Base-by-base conservation (phyloP, 2,888 invertebrate genomes). In the Cheilosia vernalis region DNA sequence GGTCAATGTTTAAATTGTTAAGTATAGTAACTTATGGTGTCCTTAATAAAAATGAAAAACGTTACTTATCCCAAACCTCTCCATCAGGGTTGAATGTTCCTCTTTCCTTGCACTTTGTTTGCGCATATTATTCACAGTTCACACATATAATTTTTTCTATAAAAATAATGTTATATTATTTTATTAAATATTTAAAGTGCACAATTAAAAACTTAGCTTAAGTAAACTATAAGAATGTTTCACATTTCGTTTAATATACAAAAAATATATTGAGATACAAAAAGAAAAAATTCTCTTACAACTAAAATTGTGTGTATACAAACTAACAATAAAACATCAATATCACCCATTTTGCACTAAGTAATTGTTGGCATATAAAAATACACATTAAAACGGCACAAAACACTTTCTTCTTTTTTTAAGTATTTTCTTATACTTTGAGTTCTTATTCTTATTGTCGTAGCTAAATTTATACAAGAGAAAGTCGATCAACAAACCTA, bases 401-500 rank as follows among this genome's bases (percentile, higher is more conserved):
- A 58, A 51, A 51, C 17, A 53, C 37, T 58, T 55, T 37, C 33
- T 33, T 53, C 40, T 55, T 61, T 21, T 30, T 51, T 15, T 53
- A 30, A n/a, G 15, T 40, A 49, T 61, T 66, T 67, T n/a, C n/a
- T 27, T 27, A 30, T 21, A 21, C 61, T 64, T 63, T 9, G 69
- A 76, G 13, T 70, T 64, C 44, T 78, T 55, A 70, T 37, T 51
- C 37, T 24, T 66, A 70, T 64, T 66, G 42, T 67, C 27, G 73
- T 55, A 72, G 61, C 19, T 58, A 30, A 83, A 49, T 37, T n/a
- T 49, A 61, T 70, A 47, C 49, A 64, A 63, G 30, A 63, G 21
- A 63, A 73, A 64, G 79, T 69, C 74, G 56, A 69, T 79, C 74
- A 79, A 84, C 76, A 76, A 85, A 85, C 76, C 85, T 85, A 85